A percentile compares a stretch with the other conserved stretches of the same genome.
phyloP scores from a whole-genome alignment of 2,888 invertebrate species.

The Andrena haemorrhoa region DNA sequence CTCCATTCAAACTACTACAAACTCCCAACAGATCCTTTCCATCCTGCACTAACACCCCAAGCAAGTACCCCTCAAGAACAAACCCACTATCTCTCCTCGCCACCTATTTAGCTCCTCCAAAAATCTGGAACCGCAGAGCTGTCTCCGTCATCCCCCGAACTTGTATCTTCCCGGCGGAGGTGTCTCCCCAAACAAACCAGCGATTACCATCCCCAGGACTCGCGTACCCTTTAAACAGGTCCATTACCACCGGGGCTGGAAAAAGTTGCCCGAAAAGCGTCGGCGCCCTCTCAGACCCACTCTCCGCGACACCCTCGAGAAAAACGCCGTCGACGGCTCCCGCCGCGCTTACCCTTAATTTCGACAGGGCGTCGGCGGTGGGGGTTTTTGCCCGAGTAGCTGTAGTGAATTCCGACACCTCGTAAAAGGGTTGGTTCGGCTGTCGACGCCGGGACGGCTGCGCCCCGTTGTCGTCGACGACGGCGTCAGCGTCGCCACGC shows the following conservation, averaged over 20 bases:
- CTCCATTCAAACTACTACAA: too few species aligned
- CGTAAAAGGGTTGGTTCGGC: constrained; percentile 62
- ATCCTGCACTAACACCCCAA: too few species aligned
- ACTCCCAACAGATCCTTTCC: too few species aligned
- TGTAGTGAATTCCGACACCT: constrained; percentile 61
- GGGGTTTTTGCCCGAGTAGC: constrained; percentile 50
- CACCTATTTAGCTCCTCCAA: too few species aligned
- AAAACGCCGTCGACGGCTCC: constrained; percentile 17
- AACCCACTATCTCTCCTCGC: too few species aligned
- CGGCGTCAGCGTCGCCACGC: constrained; percentile 27
- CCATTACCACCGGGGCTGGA: constrained; percentile 10
- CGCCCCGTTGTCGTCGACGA: constrained; percentile 12
- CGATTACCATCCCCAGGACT: constrained; percentile 21
- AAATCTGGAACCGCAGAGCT: too few species aligned
- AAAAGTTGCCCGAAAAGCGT: constrained; percentile 10
- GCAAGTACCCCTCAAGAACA: too few species aligned
- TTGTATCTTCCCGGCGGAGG: background rate
- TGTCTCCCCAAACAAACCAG: constrained; percentile 9
- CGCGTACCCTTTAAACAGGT: constrained; percentile 19
- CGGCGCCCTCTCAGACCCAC: constrained; percentile 19
- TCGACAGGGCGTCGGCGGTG: constrained; percentile 22
- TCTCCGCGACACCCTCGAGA: constrained; percentile 21
- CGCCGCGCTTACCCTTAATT: constrained; percentile 58
- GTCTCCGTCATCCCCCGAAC: too few species aligned
- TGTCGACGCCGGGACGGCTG: constrained; percentile 43